Base-by-base conservation (phyloP, 2,113 vertebrate species). In the Aramus guarauna region DNA sequence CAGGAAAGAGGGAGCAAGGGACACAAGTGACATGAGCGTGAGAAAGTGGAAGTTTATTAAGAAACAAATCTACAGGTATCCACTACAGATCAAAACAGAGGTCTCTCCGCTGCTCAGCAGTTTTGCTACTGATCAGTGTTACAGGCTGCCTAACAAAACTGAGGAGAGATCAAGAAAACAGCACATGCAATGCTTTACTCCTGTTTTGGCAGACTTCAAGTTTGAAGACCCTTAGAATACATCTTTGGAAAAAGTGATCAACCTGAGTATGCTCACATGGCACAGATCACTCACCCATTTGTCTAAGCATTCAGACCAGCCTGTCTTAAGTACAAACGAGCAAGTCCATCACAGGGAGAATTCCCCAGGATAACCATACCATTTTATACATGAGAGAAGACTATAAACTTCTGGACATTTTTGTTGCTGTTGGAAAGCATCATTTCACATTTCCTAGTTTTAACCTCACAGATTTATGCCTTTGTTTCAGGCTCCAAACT, bases 391-490 rank as follows among this genome's bases (percentile, higher is more conserved):
- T 62, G 77, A 84, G 32, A 68, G 23, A 17, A 83, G 41, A 69
- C 55, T 72, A 82, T 60, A 94, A 91, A 82, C 62, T 76, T 78
- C 74, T 90, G 39, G 3, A 90, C 37, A 20, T 64, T 91, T 92
- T 59, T 89, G 60, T 88, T 92, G 80, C 68, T 71, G n/a, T 89
- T 84, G 76, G 91, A 96, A 96, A 78, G 68, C 68, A 71, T 34
- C 6, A 36, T 77, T 77, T 89, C 64, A 52, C 52, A 34, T 92
- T 89, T 96, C 66, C 82, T 68, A 68, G 59, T 59, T 92, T 82
- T 63, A 92, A 37, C 34, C 66, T 74, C 55, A 76, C 27, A 41
- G 59, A 78, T 78, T 89, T 86, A 80, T 89, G 64, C 83, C 60
- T 59, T 63, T 39, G 41, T 91, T 94, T 92, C 80, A 84, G 56